Evolutionary conservation across 2,888 invertebrate genomes (phyloP).

Genomic region (Dolichopus griseipennis): DNA sequence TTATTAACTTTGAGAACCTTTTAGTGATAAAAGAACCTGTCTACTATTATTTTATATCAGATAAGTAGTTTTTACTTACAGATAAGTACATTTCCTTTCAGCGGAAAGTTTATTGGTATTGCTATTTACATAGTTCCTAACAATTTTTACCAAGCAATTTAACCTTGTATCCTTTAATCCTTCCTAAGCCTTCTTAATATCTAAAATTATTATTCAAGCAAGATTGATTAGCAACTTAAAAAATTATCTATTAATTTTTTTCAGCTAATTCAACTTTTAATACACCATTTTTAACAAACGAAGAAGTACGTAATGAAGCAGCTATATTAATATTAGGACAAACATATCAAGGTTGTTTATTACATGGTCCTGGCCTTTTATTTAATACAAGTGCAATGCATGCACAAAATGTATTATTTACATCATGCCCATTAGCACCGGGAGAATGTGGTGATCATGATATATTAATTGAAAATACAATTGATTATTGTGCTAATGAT

Average conservation of each 20-base stretch:
- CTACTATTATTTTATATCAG: neutral
- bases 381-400: slow-evolving; percentile 58
- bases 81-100: neutral
- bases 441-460: slow-evolving; percentile 56
- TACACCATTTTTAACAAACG: slow-evolving; percentile 61
- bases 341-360: slow-evolving; percentile 72
- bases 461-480: slow-evolving; percentile 48
- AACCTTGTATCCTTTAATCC: no score
- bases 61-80: no score
- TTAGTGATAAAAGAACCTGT: no score
- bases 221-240: neutral
- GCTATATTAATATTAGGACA: slow-evolving; percentile 70
- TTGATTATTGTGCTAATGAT: slow-evolving; percentile 67
- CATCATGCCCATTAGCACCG: slow-evolving; percentile 63
- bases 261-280: slow-evolving; percentile 69
- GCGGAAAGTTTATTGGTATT: no score
- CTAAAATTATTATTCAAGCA: no score
- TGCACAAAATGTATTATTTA: slow-evolving; percentile 62
- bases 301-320: slow-evolving; percentile 61
- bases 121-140: no score
- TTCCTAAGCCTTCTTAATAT: slow-evolving; percentile 4
- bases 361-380: slow-evolving; percentile 77
- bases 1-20: neutral
- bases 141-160: no score
- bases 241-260: slow-evolving; percentile 9